Evolutionary conservation across 2,113 vertebrate species (phyloP).

Genomic region (Galemys pyrenaicus): DNA sequence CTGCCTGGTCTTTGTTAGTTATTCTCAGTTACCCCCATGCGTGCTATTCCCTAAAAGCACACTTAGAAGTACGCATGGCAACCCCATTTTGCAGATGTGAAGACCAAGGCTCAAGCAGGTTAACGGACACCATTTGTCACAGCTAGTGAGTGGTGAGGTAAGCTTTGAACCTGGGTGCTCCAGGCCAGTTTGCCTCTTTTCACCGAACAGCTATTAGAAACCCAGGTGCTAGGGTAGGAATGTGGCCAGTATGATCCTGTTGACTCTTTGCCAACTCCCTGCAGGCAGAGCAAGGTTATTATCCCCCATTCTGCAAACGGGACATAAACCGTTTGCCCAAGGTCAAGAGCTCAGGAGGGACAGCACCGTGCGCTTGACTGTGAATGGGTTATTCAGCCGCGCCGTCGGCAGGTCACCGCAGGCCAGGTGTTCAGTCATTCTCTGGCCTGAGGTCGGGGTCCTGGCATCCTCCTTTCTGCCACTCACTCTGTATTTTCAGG

Average conservation of each 20-base stretch:
- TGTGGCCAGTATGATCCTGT: not conserved
- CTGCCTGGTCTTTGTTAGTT: not conserved
- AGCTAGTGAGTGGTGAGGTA: not conserved
- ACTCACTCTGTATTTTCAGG: not conserved
- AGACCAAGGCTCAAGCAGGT: not conserved
- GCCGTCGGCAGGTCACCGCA: not conserved
- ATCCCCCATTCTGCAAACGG: not conserved
- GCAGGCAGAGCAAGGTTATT: not conserved
- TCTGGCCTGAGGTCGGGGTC: not conserved
- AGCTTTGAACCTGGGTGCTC: not conserved
- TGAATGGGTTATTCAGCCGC: not conserved
- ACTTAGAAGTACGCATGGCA: not conserved
- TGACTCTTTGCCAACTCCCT: not conserved
- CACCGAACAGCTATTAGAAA: not conserved
- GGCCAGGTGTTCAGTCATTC: not conserved
- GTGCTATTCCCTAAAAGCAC: not conserved
- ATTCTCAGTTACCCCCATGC: accelerated
- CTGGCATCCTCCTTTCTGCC: not conserved
- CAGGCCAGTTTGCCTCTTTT: not conserved
- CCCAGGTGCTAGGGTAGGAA: not conserved
- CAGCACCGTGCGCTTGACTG: not conserved
- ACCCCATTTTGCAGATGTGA: not conserved
- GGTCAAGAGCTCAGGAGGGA: not conserved
- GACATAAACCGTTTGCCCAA: not conserved
- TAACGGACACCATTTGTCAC: not conserved